Evolutionary conservation across 2,113 vertebrate genomes (phyloP).

Genomic region (Oceanites oceanicus): DNA sequence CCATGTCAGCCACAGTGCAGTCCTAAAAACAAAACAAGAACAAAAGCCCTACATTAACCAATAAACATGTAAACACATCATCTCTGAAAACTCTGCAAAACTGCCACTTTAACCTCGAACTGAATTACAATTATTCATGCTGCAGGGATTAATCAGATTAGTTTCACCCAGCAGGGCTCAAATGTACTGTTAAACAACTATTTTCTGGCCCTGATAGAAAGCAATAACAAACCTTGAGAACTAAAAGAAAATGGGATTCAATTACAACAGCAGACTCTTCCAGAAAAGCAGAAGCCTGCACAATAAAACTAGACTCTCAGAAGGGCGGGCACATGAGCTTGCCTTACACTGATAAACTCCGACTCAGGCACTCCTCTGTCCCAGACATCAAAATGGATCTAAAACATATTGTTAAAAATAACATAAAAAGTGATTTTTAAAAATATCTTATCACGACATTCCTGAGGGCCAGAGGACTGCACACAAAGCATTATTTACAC

Average conservation of each 20-base stretch:
- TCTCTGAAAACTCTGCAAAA: not conserved
- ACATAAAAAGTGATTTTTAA: not conserved
- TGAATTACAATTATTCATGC: not conserved
- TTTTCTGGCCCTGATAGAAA: conserved; percentile 9
- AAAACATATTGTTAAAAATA: conserved; percentile 41
- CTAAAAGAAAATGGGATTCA: not conserved
- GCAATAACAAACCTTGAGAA: conserved; percentile 28
- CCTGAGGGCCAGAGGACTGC: not conserved
- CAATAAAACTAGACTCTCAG: not conserved
- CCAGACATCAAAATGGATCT: conserved; percentile 13
- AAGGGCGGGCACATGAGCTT: not conserved
- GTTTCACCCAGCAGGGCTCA: conserved; percentile 14
- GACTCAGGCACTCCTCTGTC: not conserved
- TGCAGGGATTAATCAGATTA: conserved; percentile 37
- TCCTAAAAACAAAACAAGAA: conserved; percentile 78
- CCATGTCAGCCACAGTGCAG: conserved; percentile 92
- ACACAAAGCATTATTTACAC: conserved; percentile 55
- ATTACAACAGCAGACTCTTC: not conserved
- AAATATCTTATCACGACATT: conserved; percentile 16
- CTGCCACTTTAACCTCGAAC: not conserved
- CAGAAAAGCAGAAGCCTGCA: not conserved
- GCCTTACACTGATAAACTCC: not conserved
- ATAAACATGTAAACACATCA: not conserved
- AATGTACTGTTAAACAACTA: conserved; percentile 17
- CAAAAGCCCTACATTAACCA: not conserved